These are phyloP conservation scores for Teleopsis dalmanni DNA, from an alignment of 1,140 invertebrate genomes.

Conservation along the genomic window DNA sequence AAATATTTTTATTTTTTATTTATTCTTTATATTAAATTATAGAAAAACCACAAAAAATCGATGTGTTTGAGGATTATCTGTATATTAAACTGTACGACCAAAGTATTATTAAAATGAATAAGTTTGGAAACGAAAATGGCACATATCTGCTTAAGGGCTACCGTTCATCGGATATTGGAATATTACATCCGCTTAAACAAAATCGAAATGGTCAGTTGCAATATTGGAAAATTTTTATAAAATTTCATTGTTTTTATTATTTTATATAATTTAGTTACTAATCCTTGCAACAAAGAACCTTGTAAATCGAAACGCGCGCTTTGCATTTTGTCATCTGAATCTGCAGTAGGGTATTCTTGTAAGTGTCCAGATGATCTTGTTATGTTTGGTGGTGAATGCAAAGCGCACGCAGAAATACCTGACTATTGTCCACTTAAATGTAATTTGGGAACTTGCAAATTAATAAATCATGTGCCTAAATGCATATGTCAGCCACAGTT, in stretches of 20 bases:
- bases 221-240: neutral
- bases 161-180: slow-evolving; percentile 56
- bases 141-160: slow-evolving; percentile 52
- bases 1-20: neutral
- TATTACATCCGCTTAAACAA: slow-evolving; percentile 61
- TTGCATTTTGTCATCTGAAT: slow-evolving; percentile 49
- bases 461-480: slow-evolving; percentile 42
- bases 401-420: slow-evolving; percentile 27
- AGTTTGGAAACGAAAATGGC: slow-evolving; percentile 56
- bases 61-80: slow-evolving; percentile 65
- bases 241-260: neutral
- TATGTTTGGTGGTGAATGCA: slow-evolving; percentile 33
- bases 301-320: slow-evolving; percentile 52
- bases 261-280: slow-evolving; percentile 31
- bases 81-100: slow-evolving; percentile 61
- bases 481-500: slow-evolving; percentile 57
- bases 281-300: slow-evolving; percentile 45
- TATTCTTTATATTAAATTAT: slow-evolving; percentile 18
- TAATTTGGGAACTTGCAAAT: slow-evolving; percentile 51
- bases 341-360: slow-evolving; percentile 47
- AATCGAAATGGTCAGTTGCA: slow-evolving; percentile 45
- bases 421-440: slow-evolving; percentile 44
- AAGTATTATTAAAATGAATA: slow-evolving; percentile 59
- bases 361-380: slow-evolving; percentile 58
- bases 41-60: slow-evolving; percentile 59